phyloP scores from a whole-genome alignment of 2,888 invertebrate species.

The Theretra japonica region DNA sequence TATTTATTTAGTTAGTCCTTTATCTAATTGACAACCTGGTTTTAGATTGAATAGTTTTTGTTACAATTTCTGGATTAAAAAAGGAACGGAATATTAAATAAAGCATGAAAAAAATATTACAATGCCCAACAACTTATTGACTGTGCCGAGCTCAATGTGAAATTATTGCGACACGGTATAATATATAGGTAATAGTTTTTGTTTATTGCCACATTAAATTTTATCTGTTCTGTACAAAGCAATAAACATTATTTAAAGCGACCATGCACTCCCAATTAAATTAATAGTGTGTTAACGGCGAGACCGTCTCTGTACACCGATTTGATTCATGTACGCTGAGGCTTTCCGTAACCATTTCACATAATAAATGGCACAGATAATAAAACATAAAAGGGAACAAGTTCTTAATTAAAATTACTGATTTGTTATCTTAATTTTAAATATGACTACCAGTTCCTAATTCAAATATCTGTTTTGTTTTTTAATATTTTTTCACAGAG shows the following conservation, averaged over 20 bases:
- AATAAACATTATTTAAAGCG: conserved; percentile 38
- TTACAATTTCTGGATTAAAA: background rate
- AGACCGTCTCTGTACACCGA: conserved; percentile 24
- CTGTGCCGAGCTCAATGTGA: background rate
- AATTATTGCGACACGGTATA: conserved; percentile 4
- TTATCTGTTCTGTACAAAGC: conserved; percentile 26
- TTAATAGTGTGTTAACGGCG: conserved; percentile 33
- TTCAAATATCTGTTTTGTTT: background rate
- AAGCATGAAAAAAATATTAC: background rate
- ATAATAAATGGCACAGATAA: background rate
- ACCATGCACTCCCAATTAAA: conserved; percentile 35
- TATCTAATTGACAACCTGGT: no score
- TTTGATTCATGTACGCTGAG: conserved; percentile 32
- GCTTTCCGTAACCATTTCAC: background rate
- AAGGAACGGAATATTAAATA: background rate
- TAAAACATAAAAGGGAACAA: background rate
- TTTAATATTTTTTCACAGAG: background rate
- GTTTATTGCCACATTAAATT: conserved; percentile 19
- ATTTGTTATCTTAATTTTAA: background rate
- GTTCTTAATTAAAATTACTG: background rate
- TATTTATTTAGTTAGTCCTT: no score
- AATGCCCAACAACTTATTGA: background rate
- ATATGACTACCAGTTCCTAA: background rate
- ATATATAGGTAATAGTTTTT: conserved; percentile 23
- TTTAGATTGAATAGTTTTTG: no score